A percentile compares a stretch with the other conserved stretches of the same genome.
phyloP scores from a whole-genome alignment of 1,140 invertebrate species.

The Pseudomyrmex flavicornis region DNA sequence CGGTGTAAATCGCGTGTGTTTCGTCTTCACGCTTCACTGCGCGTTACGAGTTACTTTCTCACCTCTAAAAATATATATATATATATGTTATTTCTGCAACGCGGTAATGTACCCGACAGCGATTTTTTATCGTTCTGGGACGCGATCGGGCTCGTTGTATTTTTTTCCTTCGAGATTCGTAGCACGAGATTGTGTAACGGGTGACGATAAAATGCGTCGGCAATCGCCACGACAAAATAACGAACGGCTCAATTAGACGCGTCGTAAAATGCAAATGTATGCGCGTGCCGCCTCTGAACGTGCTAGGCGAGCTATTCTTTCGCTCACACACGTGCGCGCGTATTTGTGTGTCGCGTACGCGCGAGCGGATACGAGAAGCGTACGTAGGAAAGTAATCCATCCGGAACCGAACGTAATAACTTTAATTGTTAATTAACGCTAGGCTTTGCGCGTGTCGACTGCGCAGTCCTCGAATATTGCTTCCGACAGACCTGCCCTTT shows the following conservation, averaged over 20 bases:
- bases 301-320: constrained; percentile 65
- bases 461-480: constrained; percentile 55
- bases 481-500: constrained; percentile 58
- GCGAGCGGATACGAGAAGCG: constrained; percentile 1
- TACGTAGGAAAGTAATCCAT: constrained; percentile 68
- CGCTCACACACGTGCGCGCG: background rate
- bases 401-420: constrained; percentile 73
- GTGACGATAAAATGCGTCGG: constrained; percentile 63
- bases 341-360: background rate
- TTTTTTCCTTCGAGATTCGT: constrained; percentile 14
- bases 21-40: constrained; percentile 8
- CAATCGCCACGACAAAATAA: constrained; percentile 72
- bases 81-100: background rate
- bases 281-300: constrained; percentile 69
- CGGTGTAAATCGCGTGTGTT: constrained; percentile 22
- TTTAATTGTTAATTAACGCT: constrained; percentile 75
- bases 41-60: constrained; percentile 19
- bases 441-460: constrained; percentile 64
- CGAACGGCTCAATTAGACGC: constrained; percentile 76
- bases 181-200: constrained; percentile 30
- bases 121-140: constrained; percentile 54
- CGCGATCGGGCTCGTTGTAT: background rate
- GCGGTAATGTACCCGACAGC: constrained; percentile 9
- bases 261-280: constrained; percentile 77
- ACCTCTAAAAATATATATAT: constrained; percentile 17